Base-by-base conservation (phyloP, 2,888 invertebrate species). In the Slavum lentiscoides region DNA sequence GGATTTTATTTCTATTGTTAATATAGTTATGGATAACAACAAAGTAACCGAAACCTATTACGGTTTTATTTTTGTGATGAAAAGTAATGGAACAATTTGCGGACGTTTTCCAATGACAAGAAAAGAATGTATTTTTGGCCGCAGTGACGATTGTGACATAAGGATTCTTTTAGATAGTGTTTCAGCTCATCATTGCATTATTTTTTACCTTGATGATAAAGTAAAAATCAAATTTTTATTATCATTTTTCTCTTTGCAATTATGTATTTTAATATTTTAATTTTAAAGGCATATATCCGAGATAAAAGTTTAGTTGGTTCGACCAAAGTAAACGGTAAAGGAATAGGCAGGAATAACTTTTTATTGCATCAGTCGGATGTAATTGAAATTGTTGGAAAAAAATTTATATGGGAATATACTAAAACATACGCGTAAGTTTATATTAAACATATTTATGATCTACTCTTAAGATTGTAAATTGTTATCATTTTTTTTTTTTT, bases 251-350 rank as follows among this genome's bases (percentile, higher is more conserved):
- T 30, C 13, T 59, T 7, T 17, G 8, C 2, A 30, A 59, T 49
- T 68, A 61, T 61, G 62, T 37, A 53, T 69, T 62, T 55, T 23
- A 23, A 0, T 70, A 62, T 23, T 55, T 11, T 7, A 30, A 49
- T 0, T 68, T 68, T 66, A 1, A 53, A 80, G 80, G 80, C 80
- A 43, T 80, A 80, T 72, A 30, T 80, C 6, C 70, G 80, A 4
- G 80, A 80, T 58, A 80, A 23, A 43, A 80, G 80, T 80, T 2
- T 23, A 8, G 39, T 15, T 55, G 72, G 64, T 55, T 43, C 80
- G 39, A 80, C 80, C 17, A 72, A 58, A 72, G 80, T 80, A 39
- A 80, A 80, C 66, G 80, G 72, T 0, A 80, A 80, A n/a, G 72
- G 43, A 58, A 9, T 80, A 39, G 80, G 80, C 21, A 53, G 64